Percentiles rank a stretch among this genome's conserved stretches.
These are phyloP conservation scores for Oxyura jamaicensis DNA, from an alignment of 2,113 vertebrate genomes.

Conservation along the genomic window DNA sequence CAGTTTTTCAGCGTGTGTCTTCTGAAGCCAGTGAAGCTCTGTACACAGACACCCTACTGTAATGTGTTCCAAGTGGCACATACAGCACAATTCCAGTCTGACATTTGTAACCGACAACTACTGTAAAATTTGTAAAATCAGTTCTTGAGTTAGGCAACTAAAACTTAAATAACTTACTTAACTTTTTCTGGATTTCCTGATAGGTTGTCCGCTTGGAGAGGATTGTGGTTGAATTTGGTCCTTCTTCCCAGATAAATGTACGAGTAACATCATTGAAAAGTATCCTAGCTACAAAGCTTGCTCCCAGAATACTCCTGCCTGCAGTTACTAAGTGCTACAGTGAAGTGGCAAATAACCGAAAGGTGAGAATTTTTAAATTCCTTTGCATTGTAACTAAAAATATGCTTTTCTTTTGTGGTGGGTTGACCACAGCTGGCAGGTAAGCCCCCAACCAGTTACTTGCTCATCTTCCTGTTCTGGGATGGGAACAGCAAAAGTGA, in stretches of 20 bases:
- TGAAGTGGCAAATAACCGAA: constrained; percentile 74
- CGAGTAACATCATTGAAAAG: constrained; percentile 82
- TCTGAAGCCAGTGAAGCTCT: neutral
- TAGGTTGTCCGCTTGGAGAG: constrained; percentile 87
- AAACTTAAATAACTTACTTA: too few relatives aligned
- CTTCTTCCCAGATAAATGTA: constrained; percentile 79
- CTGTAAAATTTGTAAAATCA: neutral
- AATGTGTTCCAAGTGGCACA: neutral
- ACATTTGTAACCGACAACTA: neutral
- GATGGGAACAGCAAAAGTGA: neutral
- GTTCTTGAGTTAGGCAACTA: neutral
- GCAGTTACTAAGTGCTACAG: constrained; percentile 82
- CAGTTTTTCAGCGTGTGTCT: neutral
- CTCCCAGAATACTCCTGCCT: constrained; percentile 89
- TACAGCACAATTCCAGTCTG: neutral
- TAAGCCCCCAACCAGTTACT: neutral
- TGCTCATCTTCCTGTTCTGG: neutral
- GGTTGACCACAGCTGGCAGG: too few relatives aligned
- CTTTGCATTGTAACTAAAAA: neutral
- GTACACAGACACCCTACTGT: neutral
- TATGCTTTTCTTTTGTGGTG: neutral
- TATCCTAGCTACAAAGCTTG: constrained; percentile 86
- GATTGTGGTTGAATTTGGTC: constrained; percentile 73
- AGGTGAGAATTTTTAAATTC: constrained; percentile 74
- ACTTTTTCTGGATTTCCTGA: neutral